Evolutionary conservation across 2,113 vertebrate genomes (phyloP).

Genomic region (Butastur rufipennis): DNA sequence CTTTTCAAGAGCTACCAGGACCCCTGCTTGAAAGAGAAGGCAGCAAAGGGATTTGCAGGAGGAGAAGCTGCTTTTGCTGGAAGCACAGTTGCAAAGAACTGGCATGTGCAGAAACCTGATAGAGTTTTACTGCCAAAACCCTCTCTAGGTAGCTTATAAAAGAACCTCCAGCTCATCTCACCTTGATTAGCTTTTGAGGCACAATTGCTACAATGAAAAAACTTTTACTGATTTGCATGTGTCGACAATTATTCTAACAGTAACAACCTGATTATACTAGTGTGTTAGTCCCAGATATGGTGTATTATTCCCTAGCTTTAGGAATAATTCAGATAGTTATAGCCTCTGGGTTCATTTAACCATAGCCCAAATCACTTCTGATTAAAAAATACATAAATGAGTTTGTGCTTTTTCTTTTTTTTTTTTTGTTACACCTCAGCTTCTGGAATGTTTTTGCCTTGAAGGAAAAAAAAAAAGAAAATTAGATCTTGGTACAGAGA

Average conservation of each 20-base stretch:
- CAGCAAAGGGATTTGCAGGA: not conserved
- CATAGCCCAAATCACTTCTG: conserved; percentile 43
- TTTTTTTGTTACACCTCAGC: not conserved
- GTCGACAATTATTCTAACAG: conserved; percentile 36
- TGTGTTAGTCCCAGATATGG: conserved; percentile 54
- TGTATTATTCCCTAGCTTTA: conserved; percentile 47
- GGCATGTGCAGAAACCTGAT: not conserved
- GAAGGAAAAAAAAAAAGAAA: not conserved
- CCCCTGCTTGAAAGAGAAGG: not conserved
- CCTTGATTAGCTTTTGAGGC: conserved; percentile 26
- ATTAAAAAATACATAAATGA: conserved; percentile 59
- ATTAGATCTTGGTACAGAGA: not conserved
- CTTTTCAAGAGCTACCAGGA: not conserved
- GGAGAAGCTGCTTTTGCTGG: not conserved
- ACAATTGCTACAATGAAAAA: not conserved
- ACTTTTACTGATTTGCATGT: conserved; percentile 40
- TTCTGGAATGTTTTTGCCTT: not conserved
- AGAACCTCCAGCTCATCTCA: not conserved
- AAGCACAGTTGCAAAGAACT: not conserved
- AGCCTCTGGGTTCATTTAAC: conserved; percentile 54
- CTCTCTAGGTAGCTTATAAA: not conserved
- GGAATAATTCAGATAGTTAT: conserved; percentile 22
- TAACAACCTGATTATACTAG: conserved; percentile 25
- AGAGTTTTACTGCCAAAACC: conserved; percentile 8
- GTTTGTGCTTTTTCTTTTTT: not conserved